A percentile compares a stretch with the other conserved stretches of the same genome.
phyloP scores from a whole-genome alignment of 2,113 vertebrate genomes.

The Lampris incognitus region DNA sequence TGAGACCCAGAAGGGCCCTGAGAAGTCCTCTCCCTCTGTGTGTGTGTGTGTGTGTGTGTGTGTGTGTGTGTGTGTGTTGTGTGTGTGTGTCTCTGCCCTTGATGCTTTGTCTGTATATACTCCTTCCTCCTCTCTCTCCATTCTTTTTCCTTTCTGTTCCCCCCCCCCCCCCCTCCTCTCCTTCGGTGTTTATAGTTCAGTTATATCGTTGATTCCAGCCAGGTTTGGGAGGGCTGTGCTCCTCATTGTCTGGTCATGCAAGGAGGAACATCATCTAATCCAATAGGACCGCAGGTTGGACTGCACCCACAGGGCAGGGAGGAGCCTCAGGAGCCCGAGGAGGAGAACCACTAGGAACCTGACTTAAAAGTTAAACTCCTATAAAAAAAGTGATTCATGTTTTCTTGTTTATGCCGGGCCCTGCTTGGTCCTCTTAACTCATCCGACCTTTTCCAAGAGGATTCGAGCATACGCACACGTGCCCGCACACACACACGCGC shows the following conservation, averaged over 20 bases:
- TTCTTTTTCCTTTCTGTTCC: slow-evolving; percentile 30
- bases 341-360: neutral
- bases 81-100: no score
- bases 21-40: slow-evolving; percentile 37
- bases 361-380: no score
- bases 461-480: no score
- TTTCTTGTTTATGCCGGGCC: no score
- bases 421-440: no score
- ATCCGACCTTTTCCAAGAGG: no score
- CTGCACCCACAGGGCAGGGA: slow-evolving; percentile 10
- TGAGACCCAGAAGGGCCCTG: slow-evolving; percentile 77
- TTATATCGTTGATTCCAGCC: slow-evolving; percentile 51
- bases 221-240: slow-evolving; percentile 38
- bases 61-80: no score
- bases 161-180: slow-evolving; percentile 1
- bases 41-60: neutral
- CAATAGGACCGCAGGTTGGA: slow-evolving; percentile 16
- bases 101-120: neutral
- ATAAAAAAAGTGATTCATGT: no score
- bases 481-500: no score
- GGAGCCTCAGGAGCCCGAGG: slow-evolving; percentile 18
- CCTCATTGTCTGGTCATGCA: slow-evolving; percentile 57
- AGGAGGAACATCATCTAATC: slow-evolving; percentile 42
- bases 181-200: slow-evolving; percentile 46
- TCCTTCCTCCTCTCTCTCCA: slow-evolving; percentile 1